Evolutionary conservation across 1,140 invertebrate genomes (phyloP), one percentile per base, ranked within the genome.

Genomic region (Kradibia gibbosae): DNA sequence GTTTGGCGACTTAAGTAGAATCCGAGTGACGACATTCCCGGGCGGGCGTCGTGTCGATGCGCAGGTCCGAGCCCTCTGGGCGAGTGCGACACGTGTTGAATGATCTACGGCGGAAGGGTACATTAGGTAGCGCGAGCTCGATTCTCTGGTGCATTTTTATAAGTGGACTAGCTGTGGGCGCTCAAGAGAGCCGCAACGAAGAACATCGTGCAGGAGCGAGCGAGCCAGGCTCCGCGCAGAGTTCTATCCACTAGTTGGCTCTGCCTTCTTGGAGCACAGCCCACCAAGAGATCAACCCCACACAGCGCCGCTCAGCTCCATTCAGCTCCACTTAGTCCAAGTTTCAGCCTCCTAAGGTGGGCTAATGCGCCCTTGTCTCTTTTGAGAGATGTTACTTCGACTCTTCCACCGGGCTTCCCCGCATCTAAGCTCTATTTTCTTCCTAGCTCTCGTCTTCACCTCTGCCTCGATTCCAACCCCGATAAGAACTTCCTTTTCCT

Each of bases 1-100:
- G 87, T 90, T 91, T 90, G 85, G 60, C 85, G 89, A 88, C 87
- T 91, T 91, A 85, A 80, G 85, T 82, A 39, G 73, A 45, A 50
- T 81, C 53, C 53, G 42, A 36, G 25, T 65, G 36, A 72, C 34
- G 28, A 39, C 34, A 55, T 39, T 48, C 8, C 22, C 25, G 55
- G n/a, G 25, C 17, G 13, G 0, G 34, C 11, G 22, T 39, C 36
- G 25, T n/a, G n/a, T n/a, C n/a, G n/a, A n/a, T n/a, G 28, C 78
- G 10, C 28, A n/a, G 25, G 50, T 22, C 15, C 42, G 42, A 3
- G 22, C n/a, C n/a, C n/a, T n/a, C n/a, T n/a, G 3, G 1, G 13
- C 20, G 31, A 7, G 36, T 22, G 55, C 25, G 20, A 57, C 42
- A 71, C 42, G 42, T 48, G 25, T 39, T 20, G 25, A 45, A 13